phyloP scores from a whole-genome alignment of 1,140 invertebrate genomes.

The Zaprionus camerounensis region DNA sequence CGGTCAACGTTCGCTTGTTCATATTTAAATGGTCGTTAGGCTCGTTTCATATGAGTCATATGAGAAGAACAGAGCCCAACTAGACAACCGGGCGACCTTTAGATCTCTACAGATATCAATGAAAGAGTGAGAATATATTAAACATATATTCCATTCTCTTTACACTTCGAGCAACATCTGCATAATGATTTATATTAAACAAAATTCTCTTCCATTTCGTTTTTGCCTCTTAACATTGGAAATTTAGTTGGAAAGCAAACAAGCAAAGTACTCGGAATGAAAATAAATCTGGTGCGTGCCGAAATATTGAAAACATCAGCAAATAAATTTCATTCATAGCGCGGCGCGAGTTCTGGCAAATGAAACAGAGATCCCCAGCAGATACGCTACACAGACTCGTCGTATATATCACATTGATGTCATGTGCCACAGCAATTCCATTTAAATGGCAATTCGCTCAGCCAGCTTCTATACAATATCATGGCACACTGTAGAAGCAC shows the following conservation, averaged over 20 bases:
- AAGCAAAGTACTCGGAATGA: neutral
- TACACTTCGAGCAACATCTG: neutral
- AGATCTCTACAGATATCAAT: neutral
- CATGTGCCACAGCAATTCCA: slow-evolving; percentile 22
- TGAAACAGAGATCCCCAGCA: slow-evolving; percentile 5
- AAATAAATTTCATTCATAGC: slow-evolving; percentile 5
- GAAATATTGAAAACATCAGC: slow-evolving; percentile 10
- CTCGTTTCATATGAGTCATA: slow-evolving; percentile 25
- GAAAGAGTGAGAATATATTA: neutral
- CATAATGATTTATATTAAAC: no score
- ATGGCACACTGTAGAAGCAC: neutral
- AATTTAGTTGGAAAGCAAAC: neutral
- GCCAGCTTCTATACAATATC: neutral
- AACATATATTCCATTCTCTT: no score
- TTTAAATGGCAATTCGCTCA: slow-evolving; percentile 7
- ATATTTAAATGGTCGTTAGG: slow-evolving; percentile 27
- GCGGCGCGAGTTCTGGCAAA: slow-evolving; percentile 6
- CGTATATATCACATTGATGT: neutral
- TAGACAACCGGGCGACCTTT: slow-evolving; percentile 40
- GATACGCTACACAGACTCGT: neutral
- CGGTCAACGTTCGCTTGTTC: slow-evolving; percentile 46
- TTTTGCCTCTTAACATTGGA: neutral
- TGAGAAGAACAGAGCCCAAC: neutral
- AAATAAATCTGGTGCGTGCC: slow-evolving; percentile 12
- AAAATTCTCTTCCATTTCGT: neutral